These are phyloP conservation scores for Automeris io DNA, from an alignment of 2,888 invertebrate genomes.

Conservation along the genomic window DNA sequence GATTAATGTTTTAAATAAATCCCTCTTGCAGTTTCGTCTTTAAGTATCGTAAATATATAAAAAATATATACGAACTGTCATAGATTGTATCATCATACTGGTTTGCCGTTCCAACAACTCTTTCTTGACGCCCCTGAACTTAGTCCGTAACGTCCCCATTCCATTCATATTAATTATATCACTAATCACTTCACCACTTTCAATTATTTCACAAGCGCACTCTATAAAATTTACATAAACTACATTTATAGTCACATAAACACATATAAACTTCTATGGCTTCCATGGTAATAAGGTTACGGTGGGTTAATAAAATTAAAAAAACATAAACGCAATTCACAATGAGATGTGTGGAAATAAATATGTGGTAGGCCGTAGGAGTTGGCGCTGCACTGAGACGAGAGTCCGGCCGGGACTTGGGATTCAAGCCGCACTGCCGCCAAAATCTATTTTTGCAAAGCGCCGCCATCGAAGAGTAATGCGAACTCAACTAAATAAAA, in stretches of 20 bases:
- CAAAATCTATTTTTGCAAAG: slow-evolving; percentile 76
- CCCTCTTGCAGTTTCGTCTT: no score
- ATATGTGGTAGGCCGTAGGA: slow-evolving; percentile 26
- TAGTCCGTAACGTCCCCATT: slow-evolving; percentile 77
- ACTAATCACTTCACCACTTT: slow-evolving; percentile 28
- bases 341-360: slow-evolving; percentile 10
- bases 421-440: slow-evolving; percentile 63
- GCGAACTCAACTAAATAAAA: slow-evolving; percentile 56
- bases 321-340: slow-evolving; percentile 4
- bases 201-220: neutral
- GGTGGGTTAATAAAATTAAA: neutral
- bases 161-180: slow-evolving; percentile 62
- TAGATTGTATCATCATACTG: slow-evolving; percentile 83
- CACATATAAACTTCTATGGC: neutral
- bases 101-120: slow-evolving; percentile 84
- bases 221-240: slow-evolving; percentile 6
- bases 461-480: slow-evolving; percentile 65
- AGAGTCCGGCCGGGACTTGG: slow-evolving; percentile 53
- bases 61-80: slow-evolving; percentile 83
- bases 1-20: no score
- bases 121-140: slow-evolving; percentile 87
- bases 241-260: neutral
- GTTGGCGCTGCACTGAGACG: slow-evolving; percentile 62
- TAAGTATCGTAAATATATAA: slow-evolving; percentile 5
- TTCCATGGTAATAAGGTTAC: slow-evolving; percentile 1